phyloP scores from a whole-genome alignment of 2,797 vertebrate species.

The Falco rusticolus region DNA sequence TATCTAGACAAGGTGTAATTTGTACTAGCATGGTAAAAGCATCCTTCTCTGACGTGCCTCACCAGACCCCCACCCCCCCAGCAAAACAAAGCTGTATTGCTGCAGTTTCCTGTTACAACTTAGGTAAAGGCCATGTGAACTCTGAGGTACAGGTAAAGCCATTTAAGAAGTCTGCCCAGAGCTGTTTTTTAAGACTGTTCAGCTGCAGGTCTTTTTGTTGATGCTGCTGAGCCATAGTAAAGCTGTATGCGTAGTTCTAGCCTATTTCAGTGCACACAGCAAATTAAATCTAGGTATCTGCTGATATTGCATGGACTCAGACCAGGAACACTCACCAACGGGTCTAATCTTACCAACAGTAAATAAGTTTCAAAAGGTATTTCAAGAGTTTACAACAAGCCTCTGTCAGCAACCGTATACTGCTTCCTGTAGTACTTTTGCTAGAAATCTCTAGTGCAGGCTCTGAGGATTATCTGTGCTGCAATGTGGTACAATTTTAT shows the following conservation, averaged over 20 bases:
- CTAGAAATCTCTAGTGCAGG: background rate
- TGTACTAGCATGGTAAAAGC: background rate
- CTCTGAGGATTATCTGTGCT: background rate
- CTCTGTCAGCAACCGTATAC: background rate
- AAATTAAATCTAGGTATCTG: background rate
- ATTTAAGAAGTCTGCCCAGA: background rate
- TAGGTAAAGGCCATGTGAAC: background rate
- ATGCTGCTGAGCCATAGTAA: background rate
- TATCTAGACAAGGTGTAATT: background rate
- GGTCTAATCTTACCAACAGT: background rate
- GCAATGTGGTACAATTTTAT: background rate
- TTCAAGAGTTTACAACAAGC: background rate
- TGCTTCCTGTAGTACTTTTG: background rate
- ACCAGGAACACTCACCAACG: background rate
- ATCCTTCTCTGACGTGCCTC: background rate
- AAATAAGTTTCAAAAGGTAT: background rate
- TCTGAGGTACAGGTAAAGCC: background rate
- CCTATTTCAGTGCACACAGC: rapidly evolving
- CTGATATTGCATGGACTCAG: background rate
- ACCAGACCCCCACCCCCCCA: background rate
- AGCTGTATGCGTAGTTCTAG: background rate
- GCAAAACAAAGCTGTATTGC: background rate
- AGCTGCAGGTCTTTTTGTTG: background rate
- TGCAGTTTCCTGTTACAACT: background rate
- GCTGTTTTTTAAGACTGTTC: background rate